Evolutionary conservation across 2,888 invertebrate species (phyloP).

Genomic region (Eucera pruinosa): DNA sequence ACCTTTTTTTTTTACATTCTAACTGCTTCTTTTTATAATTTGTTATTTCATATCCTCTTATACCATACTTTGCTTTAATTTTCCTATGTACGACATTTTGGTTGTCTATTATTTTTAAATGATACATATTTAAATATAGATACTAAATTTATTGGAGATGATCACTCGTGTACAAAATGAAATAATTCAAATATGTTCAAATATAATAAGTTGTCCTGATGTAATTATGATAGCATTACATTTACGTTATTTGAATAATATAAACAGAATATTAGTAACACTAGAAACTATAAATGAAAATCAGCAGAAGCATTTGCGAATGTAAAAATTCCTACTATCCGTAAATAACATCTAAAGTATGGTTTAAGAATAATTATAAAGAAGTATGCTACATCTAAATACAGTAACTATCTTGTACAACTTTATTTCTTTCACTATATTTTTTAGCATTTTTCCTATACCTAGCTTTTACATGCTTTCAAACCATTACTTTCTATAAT

Average conservation of each 20-base stretch:
- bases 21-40: conserved; percentile 41
- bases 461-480: conserved; percentile 57
- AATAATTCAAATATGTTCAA: conserved; percentile 16
- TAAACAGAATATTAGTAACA: not conserved
- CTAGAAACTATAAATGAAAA: not conserved
- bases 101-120: conserved; percentile 20
- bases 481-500: conserved; percentile 60
- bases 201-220: not conserved
- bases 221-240: conserved; percentile 13
- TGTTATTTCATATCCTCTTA: conserved; percentile 32
- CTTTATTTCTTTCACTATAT: conserved; percentile 42
- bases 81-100: conserved; percentile 7
- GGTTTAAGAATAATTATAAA: conserved; percentile 46
- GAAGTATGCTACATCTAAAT: conserved; percentile 30
- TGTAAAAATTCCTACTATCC: conserved; percentile 2
- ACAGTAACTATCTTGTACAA: conserved; percentile 25
- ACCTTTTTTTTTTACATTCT: conserved; percentile 44
- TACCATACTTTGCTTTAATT: conserved; percentile 43
- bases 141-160: not conserved
- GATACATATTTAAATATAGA: conserved; percentile 34
- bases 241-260: not conserved
- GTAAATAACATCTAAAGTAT: conserved; percentile 32
- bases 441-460: conserved; percentile 50
- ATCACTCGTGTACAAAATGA: not conserved
- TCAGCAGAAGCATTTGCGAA: not conserved